phyloP scores from a whole-genome alignment of 2,113 vertebrate species.

The Syrmaticus mikado region DNA sequence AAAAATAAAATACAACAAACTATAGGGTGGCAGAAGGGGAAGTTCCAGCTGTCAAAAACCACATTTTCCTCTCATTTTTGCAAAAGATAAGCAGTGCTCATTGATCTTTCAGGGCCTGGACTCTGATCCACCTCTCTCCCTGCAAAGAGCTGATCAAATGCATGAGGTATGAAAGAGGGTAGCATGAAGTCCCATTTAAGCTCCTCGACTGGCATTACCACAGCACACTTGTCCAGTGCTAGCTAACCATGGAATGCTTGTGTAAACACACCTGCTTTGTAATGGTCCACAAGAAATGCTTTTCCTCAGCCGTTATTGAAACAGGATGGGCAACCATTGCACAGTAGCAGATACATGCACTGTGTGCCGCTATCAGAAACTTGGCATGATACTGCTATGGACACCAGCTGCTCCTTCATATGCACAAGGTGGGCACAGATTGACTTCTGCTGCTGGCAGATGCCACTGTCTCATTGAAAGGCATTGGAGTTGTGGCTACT shows the following conservation, averaged over 20 bases:
- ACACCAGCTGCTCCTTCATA: background rate
- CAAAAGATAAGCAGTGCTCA: background rate
- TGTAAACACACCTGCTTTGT: background rate
- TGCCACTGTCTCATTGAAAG: background rate
- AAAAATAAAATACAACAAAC: constrained; percentile 24
- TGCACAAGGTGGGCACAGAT: background rate
- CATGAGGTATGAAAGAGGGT: too few relatives aligned
- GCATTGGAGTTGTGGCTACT: background rate
- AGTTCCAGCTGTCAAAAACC: background rate
- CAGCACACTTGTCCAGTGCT: background rate
- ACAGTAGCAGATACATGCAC: background rate
- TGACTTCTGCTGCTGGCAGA: background rate
- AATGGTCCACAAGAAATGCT: background rate
- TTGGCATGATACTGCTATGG: background rate
- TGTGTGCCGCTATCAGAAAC: background rate
- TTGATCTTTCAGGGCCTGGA: background rate
- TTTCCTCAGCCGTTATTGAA: background rate
- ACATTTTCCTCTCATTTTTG: background rate
- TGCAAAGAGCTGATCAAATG: background rate
- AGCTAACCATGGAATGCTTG: background rate
- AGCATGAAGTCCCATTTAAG: background rate
- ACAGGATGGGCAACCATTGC: background rate
- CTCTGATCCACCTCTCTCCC: background rate
- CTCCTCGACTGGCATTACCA: background rate
- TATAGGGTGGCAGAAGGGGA: constrained; percentile 1